Evolutionary conservation across 2,888 invertebrate genomes (phyloP).

Genomic region (Apamea crenata): DNA sequence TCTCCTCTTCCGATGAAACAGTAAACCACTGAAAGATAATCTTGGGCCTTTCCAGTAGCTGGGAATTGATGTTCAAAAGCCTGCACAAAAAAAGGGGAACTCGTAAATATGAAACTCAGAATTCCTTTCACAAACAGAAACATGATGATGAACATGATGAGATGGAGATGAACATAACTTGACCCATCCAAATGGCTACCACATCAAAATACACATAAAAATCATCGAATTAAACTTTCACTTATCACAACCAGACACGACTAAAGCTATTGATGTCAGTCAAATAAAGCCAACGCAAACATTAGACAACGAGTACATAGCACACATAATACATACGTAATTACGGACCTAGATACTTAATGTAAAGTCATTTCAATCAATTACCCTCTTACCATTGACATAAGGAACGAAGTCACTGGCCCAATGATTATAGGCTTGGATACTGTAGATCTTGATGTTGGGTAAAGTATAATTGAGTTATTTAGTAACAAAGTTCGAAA

Average conservation of each 20-base stretch:
- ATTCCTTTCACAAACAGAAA: neutral
- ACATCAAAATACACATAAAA: conserved; percentile 21
- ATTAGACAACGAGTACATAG: conserved; percentile 50
- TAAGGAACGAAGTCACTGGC: conserved; percentile 3
- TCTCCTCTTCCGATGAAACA: neutral
- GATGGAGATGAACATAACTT: neutral
- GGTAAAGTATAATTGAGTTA: neutral
- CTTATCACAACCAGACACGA: conserved; percentile 39
- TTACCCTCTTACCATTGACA: conserved; percentile 31
- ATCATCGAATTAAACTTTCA: conserved; percentile 48
- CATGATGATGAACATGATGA: no score
- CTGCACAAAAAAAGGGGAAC: no score
- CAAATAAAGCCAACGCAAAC: conserved; percentile 54
- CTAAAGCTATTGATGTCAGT: conserved; percentile 54
- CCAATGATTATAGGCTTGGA: neutral
- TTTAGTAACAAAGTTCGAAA: neutral
- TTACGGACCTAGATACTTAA: conserved; percentile 50
- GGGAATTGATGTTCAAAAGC: neutral
- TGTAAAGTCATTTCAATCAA: conserved; percentile 45
- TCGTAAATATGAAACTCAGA: neutral
- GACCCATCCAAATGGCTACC: conserved; percentile 19
- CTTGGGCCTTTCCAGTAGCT: neutral
- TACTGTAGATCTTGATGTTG: neutral
- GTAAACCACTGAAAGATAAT: neutral
- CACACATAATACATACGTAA: conserved; percentile 53